Percentiles rank a stretch among this genome's conserved stretches.
These are phyloP conservation scores for Mungos mungo DNA, from an alignment of 2,113 vertebrate species.

Conservation along the genomic window DNA sequence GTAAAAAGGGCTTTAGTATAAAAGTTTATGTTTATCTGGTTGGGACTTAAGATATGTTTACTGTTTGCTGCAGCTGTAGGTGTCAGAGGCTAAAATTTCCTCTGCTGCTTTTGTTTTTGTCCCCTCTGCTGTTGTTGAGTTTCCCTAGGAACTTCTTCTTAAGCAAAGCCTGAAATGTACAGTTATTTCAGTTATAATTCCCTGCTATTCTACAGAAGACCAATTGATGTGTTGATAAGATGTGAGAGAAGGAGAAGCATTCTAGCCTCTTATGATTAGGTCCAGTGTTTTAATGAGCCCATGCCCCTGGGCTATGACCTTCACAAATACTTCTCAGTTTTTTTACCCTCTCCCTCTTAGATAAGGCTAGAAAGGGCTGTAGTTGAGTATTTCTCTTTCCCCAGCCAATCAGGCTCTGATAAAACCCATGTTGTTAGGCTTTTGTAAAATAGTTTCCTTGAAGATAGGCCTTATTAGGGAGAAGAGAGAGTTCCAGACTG, in stretches of 20 bases:
- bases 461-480: neutral
- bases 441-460: neutral
- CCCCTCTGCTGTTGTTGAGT: neutral
- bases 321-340: neutral
- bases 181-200: neutral
- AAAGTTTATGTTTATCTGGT: neutral
- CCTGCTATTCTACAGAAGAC: neutral
- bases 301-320: neutral
- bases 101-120: neutral
- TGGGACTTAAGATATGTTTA: neutral
- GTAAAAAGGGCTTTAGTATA: neutral
- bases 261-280: neutral
- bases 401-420: neutral
- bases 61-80: neutral
- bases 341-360: neutral
- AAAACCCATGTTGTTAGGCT: neutral
- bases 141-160: neutral
- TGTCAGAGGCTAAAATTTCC: neutral
- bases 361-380: neutral
- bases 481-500: neutral
- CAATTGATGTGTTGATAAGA: neutral
- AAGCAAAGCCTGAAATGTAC: neutral
- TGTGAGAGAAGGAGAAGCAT: neutral
- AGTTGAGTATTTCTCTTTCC: neutral
- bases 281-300: neutral